A percentile compares a stretch with the other conserved stretches of the same genome.
These are phyloP conservation scores for Alosa alosa DNA, from an alignment of 2,113 vertebrate genomes.

Conservation along the genomic window DNA sequence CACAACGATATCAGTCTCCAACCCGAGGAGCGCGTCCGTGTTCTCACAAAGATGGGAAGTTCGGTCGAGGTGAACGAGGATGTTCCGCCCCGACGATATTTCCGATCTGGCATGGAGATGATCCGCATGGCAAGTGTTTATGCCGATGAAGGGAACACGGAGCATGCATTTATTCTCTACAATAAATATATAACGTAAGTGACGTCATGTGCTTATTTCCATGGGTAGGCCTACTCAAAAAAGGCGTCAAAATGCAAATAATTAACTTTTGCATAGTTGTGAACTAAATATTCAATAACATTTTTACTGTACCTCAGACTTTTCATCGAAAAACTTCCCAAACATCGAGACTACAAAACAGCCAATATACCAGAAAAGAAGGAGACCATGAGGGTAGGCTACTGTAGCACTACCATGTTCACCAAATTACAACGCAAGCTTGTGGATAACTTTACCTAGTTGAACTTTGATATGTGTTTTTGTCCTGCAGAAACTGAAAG, in stretches of 20 bases:
- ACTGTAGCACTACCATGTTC: neutral
- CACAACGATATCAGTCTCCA: constrained; percentile 66
- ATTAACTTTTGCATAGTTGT: neutral
- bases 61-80: constrained; percentile 84
- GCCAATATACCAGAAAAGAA: constrained; percentile 84
- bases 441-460: neutral
- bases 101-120: constrained; percentile 88
- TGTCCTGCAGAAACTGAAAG: constrained; percentile 82
- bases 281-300: neutral
- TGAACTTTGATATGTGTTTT: neutral
- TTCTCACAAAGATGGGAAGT: constrained; percentile 82
- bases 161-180: constrained; percentile 88
- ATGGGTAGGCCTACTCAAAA: neutral
- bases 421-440: neutral
- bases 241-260: neutral
- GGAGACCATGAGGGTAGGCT: constrained; percentile 90
- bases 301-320: constrained; percentile 67
- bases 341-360: constrained; percentile 87
- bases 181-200: constrained; percentile 96
- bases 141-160: constrained; percentile 84
- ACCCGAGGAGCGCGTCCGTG: constrained; percentile 83
- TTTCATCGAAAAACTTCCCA: constrained; percentile 92
- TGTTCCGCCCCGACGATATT: constrained; percentile 85
- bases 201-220: neutral
- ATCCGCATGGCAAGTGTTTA: constrained; percentile 89